A percentile compares a stretch with the other conserved stretches of the same genome.
Conservation (phyloP, 2,888 invertebrate species). For the Eupithecia inturbata region DNA sequence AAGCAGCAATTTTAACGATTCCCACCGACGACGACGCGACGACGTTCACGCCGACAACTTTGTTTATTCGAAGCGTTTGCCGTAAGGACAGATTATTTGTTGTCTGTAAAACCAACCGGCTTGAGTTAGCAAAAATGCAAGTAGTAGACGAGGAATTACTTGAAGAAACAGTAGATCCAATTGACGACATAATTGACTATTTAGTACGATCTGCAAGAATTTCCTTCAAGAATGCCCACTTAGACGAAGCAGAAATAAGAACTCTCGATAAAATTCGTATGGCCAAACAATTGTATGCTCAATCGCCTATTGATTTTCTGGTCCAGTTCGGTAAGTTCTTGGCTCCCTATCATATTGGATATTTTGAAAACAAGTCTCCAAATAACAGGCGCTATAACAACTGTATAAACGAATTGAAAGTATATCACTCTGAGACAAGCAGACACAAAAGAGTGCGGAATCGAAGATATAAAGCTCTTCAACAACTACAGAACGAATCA, state of each 20-base stretch:
- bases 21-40: too few species aligned
- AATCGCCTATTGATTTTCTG: slow-evolving; percentile 89
- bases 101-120: background rate
- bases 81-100: too few species aligned
- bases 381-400: slow-evolving; percentile 75
- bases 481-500: slow-evolving; percentile 87
- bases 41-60: too few species aligned
- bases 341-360: slow-evolving; percentile 86
- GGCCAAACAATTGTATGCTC: slow-evolving; percentile 85
- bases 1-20: too few species aligned
- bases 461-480: slow-evolving; percentile 91
- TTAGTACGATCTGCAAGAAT: slow-evolving; percentile 85
- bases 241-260: slow-evolving; percentile 89
- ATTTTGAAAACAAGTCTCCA: slow-evolving; percentile 82
- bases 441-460: slow-evolving; percentile 87
- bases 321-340: slow-evolving; percentile 90
- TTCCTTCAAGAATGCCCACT: slow-evolving; percentile 92
- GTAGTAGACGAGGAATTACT: slow-evolving; percentile 13
- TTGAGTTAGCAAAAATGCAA: slow-evolving; percentile 14
- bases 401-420: slow-evolving; percentile 85
- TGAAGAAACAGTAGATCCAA: slow-evolving; percentile 64
- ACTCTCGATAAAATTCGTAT: slow-evolving; percentile 88
- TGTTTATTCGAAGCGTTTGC: too few species aligned
- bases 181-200: slow-evolving; percentile 85
- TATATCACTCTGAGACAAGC: slow-evolving; percentile 80